These are phyloP conservation scores for Orthosia cruda DNA, from an alignment of 2,888 invertebrate species.

Conservation along the genomic window DNA sequence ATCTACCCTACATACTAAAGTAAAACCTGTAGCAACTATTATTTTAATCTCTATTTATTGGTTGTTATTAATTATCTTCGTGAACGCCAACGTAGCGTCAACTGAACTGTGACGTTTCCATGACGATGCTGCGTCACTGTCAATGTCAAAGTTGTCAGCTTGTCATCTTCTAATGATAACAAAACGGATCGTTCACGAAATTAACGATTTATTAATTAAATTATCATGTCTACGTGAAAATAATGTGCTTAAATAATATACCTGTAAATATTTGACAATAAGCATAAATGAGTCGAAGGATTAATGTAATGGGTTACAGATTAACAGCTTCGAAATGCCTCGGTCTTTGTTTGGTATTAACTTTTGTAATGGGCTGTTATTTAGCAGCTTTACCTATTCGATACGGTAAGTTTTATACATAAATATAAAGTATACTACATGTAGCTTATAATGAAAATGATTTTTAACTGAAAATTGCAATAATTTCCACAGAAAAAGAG, in stretches of 20 bases:
- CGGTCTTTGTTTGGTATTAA: constrained; percentile 83
- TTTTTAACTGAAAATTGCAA: constrained; percentile 10
- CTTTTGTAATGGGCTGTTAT: constrained; percentile 88
- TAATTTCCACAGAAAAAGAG: constrained; percentile 76
- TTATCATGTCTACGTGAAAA: constrained; percentile 52
- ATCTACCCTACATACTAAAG: no score
- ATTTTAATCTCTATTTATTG: background rate
- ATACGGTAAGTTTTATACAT: constrained; percentile 76
- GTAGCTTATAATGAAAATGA: background rate
- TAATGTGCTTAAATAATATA: constrained; percentile 65
- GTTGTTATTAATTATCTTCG: background rate
- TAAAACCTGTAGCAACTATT: background rate
- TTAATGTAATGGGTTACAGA: constrained; percentile 86
- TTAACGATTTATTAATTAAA: constrained; percentile 66
- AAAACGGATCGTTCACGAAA: constrained; percentile 18
- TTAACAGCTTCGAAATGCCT: constrained; percentile 86
- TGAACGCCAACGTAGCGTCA: constrained; percentile 33
- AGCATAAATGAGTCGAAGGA: constrained; percentile 79
- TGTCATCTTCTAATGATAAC: constrained; percentile 4
- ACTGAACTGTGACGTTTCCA: constrained; percentile 13
- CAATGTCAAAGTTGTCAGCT: constrained; percentile 27
- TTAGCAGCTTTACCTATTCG: constrained; percentile 87
- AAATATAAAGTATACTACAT: constrained; percentile 4
- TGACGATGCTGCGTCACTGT: constrained; percentile 1
- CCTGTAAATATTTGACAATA: constrained; percentile 60